These are phyloP conservation scores for Micrasema longulum DNA, from an alignment of 1,140 invertebrate species.

Conservation along the genomic window DNA sequence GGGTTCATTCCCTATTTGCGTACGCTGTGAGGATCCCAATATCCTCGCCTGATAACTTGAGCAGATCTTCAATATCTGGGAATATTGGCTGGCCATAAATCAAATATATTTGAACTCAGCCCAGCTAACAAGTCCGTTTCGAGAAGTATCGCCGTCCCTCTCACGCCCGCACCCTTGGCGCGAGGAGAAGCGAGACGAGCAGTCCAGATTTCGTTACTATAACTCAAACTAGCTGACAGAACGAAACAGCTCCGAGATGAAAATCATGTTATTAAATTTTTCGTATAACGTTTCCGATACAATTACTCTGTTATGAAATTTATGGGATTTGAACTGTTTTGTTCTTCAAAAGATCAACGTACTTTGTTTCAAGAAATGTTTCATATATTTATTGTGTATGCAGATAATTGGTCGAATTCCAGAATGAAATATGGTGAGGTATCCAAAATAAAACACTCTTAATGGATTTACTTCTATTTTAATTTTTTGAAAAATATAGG, in stretches of 20 bases:
- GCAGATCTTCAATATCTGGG: conserved; percentile 52
- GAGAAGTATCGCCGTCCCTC: conserved; percentile 1
- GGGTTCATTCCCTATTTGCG: conserved; percentile 5
- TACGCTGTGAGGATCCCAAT: conserved; percentile 3
- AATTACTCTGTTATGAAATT: too few species aligned
- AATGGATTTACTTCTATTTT: too few species aligned
- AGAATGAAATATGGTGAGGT: too few species aligned
- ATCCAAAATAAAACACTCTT: too few species aligned
- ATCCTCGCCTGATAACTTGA: conserved; percentile 32
- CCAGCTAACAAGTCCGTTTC: conserved; percentile 17
- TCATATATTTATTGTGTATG: too few species aligned
- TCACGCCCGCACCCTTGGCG: not conserved
- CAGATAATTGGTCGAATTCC: too few species aligned
- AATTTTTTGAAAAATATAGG: too few species aligned
- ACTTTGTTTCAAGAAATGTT: too few species aligned
- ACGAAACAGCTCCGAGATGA: conserved; percentile 53
- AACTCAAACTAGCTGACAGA: conserved; percentile 55
- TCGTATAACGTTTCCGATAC: conserved; percentile 17
- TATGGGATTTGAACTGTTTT: too few species aligned
- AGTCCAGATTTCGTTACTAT: conserved; percentile 40
- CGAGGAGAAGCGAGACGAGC: conserved; percentile 19
- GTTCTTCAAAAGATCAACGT: too few species aligned
- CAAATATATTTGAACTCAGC: conserved; percentile 51
- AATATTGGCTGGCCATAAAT: conserved; percentile 54
- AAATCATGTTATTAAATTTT: conserved; percentile 54